Conservation (phyloP, 1,140 invertebrate species). For the Archivesica marissinica region DNA sequence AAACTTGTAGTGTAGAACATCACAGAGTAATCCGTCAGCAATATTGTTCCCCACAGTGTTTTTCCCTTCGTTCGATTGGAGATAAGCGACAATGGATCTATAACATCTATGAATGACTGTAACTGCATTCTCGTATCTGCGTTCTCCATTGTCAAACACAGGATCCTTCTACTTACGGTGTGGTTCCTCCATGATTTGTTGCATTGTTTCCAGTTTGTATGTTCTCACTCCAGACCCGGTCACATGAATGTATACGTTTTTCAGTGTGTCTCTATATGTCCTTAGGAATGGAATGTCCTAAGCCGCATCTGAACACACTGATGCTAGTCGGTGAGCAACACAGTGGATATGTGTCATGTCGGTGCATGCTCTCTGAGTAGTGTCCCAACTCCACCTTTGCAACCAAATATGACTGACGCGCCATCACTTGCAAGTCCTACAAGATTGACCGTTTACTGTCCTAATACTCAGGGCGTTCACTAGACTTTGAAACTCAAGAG, state of each 20-base stretch:
- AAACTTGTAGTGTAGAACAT: slow-evolving; percentile 20
- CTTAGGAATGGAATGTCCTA: neutral
- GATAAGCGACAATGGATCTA: slow-evolving; percentile 9
- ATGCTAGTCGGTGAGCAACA: neutral
- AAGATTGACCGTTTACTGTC: too few relatives aligned
- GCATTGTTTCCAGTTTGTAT: slow-evolving; percentile 3
- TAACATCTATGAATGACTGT: slow-evolving; percentile 11
- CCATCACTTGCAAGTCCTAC: too few relatives aligned
- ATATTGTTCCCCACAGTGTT: slow-evolving; percentile 14
- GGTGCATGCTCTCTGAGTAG: too few relatives aligned
- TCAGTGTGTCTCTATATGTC: neutral
- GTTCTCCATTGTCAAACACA: slow-evolving; percentile 9
- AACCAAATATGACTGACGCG: too few relatives aligned
- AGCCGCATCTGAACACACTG: neutral
- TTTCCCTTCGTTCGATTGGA: slow-evolving; percentile 16
- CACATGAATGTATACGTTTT: slow-evolving; percentile 17
- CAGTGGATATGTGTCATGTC: neutral
- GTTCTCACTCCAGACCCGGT: neutral
- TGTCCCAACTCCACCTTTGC: too few relatives aligned
- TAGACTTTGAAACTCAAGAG: too few relatives aligned
- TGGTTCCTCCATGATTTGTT: slow-evolving; percentile 12
- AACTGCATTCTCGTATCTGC: neutral
- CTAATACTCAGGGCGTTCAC: too few relatives aligned
- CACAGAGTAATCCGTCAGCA: neutral
- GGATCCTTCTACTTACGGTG: slow-evolving; percentile 14